Conservation (phyloP, 2,888 invertebrate species). For the Sycophila texana region DNA sequence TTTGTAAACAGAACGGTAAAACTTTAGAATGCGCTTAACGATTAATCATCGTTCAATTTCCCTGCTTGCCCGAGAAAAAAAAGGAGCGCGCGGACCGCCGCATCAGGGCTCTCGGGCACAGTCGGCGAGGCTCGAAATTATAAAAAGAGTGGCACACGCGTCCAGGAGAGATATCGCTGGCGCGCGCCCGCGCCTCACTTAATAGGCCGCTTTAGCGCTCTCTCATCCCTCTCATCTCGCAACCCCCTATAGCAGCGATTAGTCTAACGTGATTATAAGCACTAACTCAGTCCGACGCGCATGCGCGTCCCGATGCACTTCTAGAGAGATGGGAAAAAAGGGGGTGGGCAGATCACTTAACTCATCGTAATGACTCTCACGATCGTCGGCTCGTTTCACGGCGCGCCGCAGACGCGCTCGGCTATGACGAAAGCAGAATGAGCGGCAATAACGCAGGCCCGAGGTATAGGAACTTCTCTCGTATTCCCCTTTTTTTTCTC, state of each 20-base stretch:
- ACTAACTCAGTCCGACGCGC: conserved; percentile 65
- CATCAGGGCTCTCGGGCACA: conserved; percentile 1
- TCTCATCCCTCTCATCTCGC: conserved; percentile 62
- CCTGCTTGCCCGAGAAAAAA: neutral
- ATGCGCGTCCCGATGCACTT: conserved; percentile 43
- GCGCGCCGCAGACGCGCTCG: conserved; percentile 44
- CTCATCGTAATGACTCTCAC: conserved; percentile 63
- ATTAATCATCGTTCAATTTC: conserved; percentile 40
- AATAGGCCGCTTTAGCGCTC: conserved; percentile 67
- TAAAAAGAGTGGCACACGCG: conserved; percentile 13
- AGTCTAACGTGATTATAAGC: conserved; percentile 71
- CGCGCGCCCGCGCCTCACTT: conserved; percentile 52
- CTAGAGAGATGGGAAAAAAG: conserved; percentile 38
- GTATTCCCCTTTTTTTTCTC: too few species aligned
- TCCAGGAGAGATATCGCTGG: conserved; percentile 16
- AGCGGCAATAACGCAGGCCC: conserved; percentile 45
- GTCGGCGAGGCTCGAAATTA: conserved; percentile 4
- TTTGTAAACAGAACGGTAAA: neutral
- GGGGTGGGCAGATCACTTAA: conserved; percentile 52
- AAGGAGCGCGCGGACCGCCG: neutral
- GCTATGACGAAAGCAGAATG: conserved; percentile 54
- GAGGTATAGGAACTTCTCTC: too few species aligned
- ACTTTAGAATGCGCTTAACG: neutral
- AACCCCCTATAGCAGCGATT: conserved; percentile 67
- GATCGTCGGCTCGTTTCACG: conserved; percentile 60